Evolutionary conservation across 1,140 invertebrate genomes (phyloP), one percentile per base, ranked within the genome.

Genomic region (Bombus terrestris): DNA sequence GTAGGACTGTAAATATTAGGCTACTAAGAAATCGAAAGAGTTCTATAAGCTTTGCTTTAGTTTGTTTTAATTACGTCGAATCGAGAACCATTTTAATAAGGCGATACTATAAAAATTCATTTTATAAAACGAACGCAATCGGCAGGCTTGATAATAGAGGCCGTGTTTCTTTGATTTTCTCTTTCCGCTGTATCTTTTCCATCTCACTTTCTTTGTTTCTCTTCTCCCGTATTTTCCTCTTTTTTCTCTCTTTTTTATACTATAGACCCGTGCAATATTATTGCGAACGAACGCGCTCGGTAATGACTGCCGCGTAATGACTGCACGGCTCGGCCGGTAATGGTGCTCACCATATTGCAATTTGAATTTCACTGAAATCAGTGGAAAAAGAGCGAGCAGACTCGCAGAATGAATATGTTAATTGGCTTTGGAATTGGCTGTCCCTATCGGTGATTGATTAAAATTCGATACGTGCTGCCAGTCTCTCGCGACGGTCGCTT

Each of bases 401-500:
- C 73, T 57, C 81, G 62, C 72, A 84, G 83, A 91, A 94, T 93
- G 93, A 94, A 94, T 94, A 94, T 94, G 93, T 94, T 94, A 94
- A 94, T 94, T 94, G 93, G 89, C 91, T 92, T 87, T 89, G 91
- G 92, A 93, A 94, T 94, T 94, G 92, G 93, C 92, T 94, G 93
- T 92, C 92, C 90, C 90, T 93, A 92, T 89, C 91, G 91, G 93
- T 94, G 93, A 94, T 94, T 93, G 93, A 94, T 94, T 93, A 93
- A 93, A 93, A 92, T 93, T 93, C 93, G 93, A 93, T 94, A 94
- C 91, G 92, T 91, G 83, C 83, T 81, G 86, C 81, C 79, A 43
- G 83, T 69, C 18, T 68, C 86, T 73, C 83, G 82, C 85, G 81
- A 90, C 86, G 82, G 83, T 69, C 88, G 76, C 89, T 68, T 64